These are phyloP conservation scores for Laodelphax striatellus DNA, from an alignment of 1,140 invertebrate species.

Conservation along the genomic window DNA sequence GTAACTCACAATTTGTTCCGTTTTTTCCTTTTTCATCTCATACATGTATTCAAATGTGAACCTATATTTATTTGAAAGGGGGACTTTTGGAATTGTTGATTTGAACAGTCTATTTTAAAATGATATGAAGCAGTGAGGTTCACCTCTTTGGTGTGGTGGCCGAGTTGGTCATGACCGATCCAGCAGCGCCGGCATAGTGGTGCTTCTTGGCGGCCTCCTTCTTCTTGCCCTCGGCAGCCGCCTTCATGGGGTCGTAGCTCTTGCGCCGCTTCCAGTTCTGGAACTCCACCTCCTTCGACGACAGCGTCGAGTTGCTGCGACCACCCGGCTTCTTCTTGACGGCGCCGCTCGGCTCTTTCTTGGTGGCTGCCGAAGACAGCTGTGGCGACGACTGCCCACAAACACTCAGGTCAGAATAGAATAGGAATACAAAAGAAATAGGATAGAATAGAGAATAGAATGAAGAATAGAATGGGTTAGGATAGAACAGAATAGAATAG, in stretches of 20 bases:
- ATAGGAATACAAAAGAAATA: too few species aligned
- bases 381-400: neutral
- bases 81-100: too few species aligned
- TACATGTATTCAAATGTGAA: too few species aligned
- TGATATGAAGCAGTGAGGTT: neutral
- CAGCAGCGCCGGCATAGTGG: neutral
- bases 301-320: conserved; percentile 49
- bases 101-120: too few species aligned
- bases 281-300: conserved; percentile 65
- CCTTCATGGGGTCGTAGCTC: conserved; percentile 82
- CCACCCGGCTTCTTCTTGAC: conserved; percentile 22
- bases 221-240: conserved; percentile 64
- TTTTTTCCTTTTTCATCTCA: too few species aligned
- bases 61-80: too few species aligned
- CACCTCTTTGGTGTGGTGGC: conserved; percentile 16
- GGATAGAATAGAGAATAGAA: too few species aligned
- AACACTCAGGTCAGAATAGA: too few species aligned
- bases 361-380: conserved; percentile 17
- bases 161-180: conserved; percentile 20
- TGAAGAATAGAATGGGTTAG: too few species aligned
- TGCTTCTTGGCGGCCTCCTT: conserved; percentile 37
- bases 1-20: too few species aligned
- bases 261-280: conserved; percentile 86
- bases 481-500: too few species aligned
- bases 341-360: conserved; percentile 14